Conservation (phyloP, 2,888 invertebrate genomes). For the Oxycera nigricornis region DNA sequence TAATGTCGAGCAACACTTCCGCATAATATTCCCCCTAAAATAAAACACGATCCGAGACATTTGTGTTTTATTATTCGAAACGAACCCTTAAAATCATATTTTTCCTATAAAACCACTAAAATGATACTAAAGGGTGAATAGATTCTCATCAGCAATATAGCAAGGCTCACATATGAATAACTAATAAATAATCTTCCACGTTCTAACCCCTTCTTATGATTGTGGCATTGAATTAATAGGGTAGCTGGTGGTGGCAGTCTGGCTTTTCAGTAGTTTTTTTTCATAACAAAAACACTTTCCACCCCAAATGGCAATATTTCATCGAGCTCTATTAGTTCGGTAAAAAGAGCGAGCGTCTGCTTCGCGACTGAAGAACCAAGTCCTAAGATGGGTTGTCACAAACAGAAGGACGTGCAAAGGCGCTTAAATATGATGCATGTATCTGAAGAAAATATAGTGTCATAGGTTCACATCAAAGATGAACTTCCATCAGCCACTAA, state of each 20-base stretch:
- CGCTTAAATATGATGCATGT: background rate
- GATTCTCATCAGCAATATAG: too few species aligned
- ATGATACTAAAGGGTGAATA: background rate
- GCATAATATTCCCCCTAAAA: too few species aligned
- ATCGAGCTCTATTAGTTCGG: background rate
- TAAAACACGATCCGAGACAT: too few species aligned
- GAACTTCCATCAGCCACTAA: conserved; percentile 15
- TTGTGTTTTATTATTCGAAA: background rate
- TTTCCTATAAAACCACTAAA: background rate
- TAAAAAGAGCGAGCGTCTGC: background rate
- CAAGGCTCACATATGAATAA: background rate
- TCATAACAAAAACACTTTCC: background rate
- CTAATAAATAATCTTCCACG: background rate
- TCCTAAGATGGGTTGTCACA: too few species aligned
- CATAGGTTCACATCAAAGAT: conserved; percentile 11
- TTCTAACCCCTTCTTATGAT: background rate
- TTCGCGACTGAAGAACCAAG: too few species aligned
- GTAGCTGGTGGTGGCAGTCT: too few species aligned
- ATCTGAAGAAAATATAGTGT: background rate
- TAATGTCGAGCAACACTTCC: too few species aligned
- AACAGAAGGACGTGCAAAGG: background rate
- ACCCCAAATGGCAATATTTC: background rate
- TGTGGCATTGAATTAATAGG: background rate
- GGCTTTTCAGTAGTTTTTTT: background rate
- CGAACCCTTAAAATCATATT: background rate